phyloP scores from a whole-genome alignment of 2,113 vertebrate genomes.

The Chaetodon trifascialis region DNA sequence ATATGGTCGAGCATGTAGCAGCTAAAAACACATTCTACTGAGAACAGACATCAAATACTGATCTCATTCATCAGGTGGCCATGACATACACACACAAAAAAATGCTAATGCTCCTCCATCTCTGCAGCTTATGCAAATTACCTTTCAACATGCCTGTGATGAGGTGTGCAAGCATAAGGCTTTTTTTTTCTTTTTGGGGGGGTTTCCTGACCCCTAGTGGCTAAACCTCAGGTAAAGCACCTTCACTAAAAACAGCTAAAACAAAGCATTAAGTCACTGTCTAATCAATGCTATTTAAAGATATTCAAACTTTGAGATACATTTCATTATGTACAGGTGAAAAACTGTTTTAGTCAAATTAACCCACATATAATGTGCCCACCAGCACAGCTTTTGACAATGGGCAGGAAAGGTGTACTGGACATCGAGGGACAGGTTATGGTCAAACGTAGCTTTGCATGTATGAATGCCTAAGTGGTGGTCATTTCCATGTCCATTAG shows the following conservation, averaged over 20 bases:
- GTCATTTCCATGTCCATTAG: slow-evolving; percentile 68
- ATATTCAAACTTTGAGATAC: neutral
- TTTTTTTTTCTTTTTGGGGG: neutral
- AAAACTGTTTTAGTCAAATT: neutral
- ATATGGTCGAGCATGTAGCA: neutral
- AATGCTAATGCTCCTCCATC: neutral
- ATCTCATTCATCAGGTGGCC: too few relatives aligned
- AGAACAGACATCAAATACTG: neutral
- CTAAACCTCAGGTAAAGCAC: neutral
- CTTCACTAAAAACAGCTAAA: neutral
- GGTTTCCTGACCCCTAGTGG: slow-evolving; percentile 46
- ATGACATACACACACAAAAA: neutral
- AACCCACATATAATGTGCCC: neutral
- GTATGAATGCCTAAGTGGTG: slow-evolving; percentile 38
- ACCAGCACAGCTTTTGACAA: slow-evolving; percentile 2
- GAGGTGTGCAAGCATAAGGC: neutral
- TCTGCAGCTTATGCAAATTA: neutral
- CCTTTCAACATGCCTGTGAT: neutral
- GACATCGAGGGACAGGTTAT: slow-evolving; percentile 18
- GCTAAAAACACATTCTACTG: neutral
- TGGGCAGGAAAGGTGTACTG: neutral
- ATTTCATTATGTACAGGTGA: neutral
- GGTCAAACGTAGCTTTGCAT: slow-evolving; percentile 15
- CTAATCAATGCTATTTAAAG: neutral
- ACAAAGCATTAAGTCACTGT: too few relatives aligned